Percentiles rank a stretch among this genome's conserved stretches.
phyloP scores from a whole-genome alignment of 2,113 vertebrate species.

The Pyrgilauda ruficollis region DNA sequence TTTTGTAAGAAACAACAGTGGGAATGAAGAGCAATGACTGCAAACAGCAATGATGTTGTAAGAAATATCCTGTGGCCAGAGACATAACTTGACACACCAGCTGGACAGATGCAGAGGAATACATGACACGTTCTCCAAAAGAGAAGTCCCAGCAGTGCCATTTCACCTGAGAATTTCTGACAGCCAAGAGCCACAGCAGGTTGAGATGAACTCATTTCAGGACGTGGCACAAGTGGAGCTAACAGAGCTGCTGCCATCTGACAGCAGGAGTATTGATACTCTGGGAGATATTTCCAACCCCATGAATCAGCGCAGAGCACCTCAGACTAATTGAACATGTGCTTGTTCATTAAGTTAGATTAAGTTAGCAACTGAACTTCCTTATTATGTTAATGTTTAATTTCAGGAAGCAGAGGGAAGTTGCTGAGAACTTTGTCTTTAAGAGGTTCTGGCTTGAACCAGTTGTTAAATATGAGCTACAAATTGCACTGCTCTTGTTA shows the following conservation, averaged over 20 bases:
- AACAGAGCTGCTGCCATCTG: not conserved
- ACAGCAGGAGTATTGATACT: constrained; percentile 40
- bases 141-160: not conserved
- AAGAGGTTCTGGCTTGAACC: constrained; percentile 26
- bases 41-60: not conserved
- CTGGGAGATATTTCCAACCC: constrained; percentile 33
- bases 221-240: not conserved
- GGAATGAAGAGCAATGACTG: not conserved
- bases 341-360: constrained; percentile 47
- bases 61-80: not conserved
- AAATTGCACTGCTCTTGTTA: not conserved
- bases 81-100: not conserved
- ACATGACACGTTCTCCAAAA: not conserved
- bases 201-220: not conserved
- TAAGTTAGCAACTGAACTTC: constrained; percentile 45
- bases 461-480: not conserved
- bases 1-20: not conserved
- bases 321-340: constrained; percentile 20
- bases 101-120: not conserved
- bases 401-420: constrained; percentile 27
- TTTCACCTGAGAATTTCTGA: not conserved
- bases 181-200: not conserved
- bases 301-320: constrained; percentile 12
- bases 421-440: constrained; percentile 12
- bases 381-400: constrained; percentile 58